phyloP scores from a whole-genome alignment of 2,888 invertebrate species.

The Anorthoa munda region DNA sequence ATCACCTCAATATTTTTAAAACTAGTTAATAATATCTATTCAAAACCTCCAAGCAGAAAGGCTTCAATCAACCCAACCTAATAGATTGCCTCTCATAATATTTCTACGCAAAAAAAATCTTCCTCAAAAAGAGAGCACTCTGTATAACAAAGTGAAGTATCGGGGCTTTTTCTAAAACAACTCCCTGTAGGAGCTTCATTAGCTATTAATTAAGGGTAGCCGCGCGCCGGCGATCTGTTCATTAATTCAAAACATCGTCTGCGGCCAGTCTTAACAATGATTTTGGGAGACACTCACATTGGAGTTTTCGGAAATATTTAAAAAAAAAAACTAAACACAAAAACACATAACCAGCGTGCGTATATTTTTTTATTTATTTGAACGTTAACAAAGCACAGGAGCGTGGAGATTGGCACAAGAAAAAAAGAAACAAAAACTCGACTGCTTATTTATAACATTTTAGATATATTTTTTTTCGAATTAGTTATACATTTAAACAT shows the following conservation, averaged over 20 bases:
- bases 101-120: slow-evolving; percentile 4
- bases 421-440: too few relatives aligned
- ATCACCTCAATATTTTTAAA: background rate
- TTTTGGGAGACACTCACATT: slow-evolving; percentile 63
- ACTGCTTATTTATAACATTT: too few relatives aligned
- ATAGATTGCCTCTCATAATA: slow-evolving; percentile 11
- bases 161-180: slow-evolving; percentile 65
- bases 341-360: background rate
- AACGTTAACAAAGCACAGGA: too few relatives aligned
- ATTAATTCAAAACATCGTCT: slow-evolving; percentile 82
- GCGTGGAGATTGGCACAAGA: too few relatives aligned
- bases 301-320: slow-evolving; percentile 21
- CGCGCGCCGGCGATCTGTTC: slow-evolving; percentile 76
- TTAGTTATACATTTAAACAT: too few relatives aligned
- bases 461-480: too few relatives aligned
- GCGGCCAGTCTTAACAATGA: slow-evolving; percentile 76
- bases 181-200: slow-evolving; percentile 73
- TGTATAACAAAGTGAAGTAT: slow-evolving; percentile 61
- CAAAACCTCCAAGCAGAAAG: background rate
- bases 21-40: background rate
- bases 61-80: background rate
- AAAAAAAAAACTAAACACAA: background rate
- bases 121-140: slow-evolving; percentile 26
- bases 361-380: too few relatives aligned
- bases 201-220: slow-evolving; percentile 81